These are phyloP conservation scores for Guaruba guarouba DNA, from an alignment of 2,113 vertebrate genomes.

Conservation along the genomic window DNA sequence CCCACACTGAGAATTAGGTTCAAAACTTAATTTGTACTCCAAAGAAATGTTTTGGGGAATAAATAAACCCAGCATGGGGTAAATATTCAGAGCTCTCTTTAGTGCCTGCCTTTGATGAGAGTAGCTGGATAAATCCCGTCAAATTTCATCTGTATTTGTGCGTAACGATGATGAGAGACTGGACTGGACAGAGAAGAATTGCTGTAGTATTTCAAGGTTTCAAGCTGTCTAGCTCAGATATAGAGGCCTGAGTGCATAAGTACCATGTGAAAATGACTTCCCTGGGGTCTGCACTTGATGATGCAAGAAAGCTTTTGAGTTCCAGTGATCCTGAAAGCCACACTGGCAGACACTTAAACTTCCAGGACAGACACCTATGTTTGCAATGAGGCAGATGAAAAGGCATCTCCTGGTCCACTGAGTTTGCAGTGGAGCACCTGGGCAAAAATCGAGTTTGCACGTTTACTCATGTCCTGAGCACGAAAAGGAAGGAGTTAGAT, in stretches of 20 bases:
- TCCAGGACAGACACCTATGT: not conserved
- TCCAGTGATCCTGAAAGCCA: slow-evolving; percentile 28
- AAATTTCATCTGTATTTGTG: slow-evolving; percentile 41
- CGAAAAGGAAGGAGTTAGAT: not conserved
- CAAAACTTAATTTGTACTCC: slow-evolving; percentile 28
- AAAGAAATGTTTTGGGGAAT: not conserved
- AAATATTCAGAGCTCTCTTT: slow-evolving; percentile 4
- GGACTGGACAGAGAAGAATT: slow-evolving; percentile 21
- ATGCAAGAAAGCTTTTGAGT: slow-evolving; percentile 10
- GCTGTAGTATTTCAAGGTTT: slow-evolving; percentile 25
- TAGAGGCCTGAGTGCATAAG: slow-evolving; percentile 26
- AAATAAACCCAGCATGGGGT: slow-evolving; percentile 40
- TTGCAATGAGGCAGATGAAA: not conserved
- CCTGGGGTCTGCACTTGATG: slow-evolving; percentile 10
- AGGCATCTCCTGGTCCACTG: not conserved
- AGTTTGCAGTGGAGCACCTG: not conserved
- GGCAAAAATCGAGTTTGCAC: not conserved
- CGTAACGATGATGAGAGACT: not conserved
- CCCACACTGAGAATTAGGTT: not conserved
- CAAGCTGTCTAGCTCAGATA: slow-evolving; percentile 44
- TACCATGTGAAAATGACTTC: slow-evolving; percentile 32
- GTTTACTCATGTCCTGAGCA: not conserved
- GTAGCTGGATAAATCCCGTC: slow-evolving; percentile 41
- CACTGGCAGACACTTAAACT: not conserved
- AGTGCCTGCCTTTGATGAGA: slow-evolving; percentile 26